Evolutionary conservation across 2,113 vertebrate genomes (phyloP).

Genomic region (Microcebus ravelobensis): DNA sequence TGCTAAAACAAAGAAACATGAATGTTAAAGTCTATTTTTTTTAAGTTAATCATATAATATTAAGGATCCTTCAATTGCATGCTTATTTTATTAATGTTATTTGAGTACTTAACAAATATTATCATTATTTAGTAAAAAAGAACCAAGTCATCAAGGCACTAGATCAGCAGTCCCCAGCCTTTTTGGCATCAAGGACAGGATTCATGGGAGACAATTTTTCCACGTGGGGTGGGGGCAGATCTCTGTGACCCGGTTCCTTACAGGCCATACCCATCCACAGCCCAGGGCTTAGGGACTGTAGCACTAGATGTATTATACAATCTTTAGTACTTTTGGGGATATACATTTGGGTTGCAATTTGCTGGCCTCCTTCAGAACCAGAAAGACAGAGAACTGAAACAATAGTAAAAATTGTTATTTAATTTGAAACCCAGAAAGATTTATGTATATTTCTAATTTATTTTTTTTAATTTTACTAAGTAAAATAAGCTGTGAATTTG

Average conservation of each 20-base stretch:
- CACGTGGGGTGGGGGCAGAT: neutral
- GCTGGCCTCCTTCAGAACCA: neutral
- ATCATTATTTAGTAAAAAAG: neutral
- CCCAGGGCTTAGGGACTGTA: too few relatives aligned
- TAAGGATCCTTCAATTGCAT: neutral
- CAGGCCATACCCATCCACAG: too few relatives aligned
- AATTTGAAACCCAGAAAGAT: neutral
- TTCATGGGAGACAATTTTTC: too few relatives aligned
- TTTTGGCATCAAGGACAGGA: too few relatives aligned
- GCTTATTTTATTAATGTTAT: neutral
- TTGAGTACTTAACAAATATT: neutral
- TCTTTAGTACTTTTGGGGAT: neutral
- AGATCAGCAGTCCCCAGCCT: too few relatives aligned
- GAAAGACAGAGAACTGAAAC: neutral
- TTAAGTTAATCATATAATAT: neutral
- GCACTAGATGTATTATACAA: neutral
- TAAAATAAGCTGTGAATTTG: slow-evolving; percentile 34
- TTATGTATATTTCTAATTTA: neutral
- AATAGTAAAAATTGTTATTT: neutral
- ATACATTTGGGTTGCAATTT: neutral
- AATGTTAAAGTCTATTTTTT: neutral
- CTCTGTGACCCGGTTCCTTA: too few relatives aligned
- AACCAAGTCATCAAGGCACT: neutral
- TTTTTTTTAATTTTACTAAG: neutral
- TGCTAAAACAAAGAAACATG: neutral